phyloP scores from a whole-genome alignment of 2,888 invertebrate genomes.

The Himalopsyche tibetana region DNA sequence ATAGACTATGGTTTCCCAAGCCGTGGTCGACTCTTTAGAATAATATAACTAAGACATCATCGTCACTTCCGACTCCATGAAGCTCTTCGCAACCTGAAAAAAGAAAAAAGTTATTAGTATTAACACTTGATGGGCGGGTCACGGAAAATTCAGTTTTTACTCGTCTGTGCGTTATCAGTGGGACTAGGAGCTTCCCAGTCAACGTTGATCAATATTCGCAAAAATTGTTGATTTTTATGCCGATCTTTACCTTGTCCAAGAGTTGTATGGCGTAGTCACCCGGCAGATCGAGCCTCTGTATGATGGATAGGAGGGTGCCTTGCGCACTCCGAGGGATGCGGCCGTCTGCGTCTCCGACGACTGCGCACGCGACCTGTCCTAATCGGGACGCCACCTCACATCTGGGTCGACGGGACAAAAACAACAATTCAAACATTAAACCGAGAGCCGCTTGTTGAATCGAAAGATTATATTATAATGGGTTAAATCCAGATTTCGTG shows the following conservation, averaged over 20 bases:
- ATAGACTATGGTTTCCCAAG: too few relatives aligned
- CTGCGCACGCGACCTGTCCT: conserved; percentile 70
- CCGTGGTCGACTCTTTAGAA: not conserved
- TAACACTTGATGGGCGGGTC: not conserved
- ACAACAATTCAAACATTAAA: not conserved
- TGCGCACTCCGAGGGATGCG: conserved; percentile 66
- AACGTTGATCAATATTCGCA: too few relatives aligned
- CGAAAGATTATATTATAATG: too few relatives aligned
- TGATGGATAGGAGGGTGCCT: conserved; percentile 69
- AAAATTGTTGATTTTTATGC: too few relatives aligned
- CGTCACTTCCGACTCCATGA: conserved; percentile 48
- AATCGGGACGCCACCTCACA: conserved; percentile 73
- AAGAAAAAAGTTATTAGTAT: conserved; percentile 41
- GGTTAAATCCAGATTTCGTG: too few relatives aligned
- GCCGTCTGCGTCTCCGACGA: conserved; percentile 69
- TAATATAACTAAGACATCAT: not conserved
- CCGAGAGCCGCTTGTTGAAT: not conserved
- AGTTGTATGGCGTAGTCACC: conserved; percentile 71
- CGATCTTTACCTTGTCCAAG: conserved; percentile 68
- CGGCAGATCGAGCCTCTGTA: conserved; percentile 70
- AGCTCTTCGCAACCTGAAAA: conserved; percentile 51
- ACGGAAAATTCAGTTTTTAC: too few relatives aligned
- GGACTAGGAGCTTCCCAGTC: too few relatives aligned
- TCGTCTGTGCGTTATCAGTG: too few relatives aligned
- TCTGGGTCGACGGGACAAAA: conserved; percentile 22